Conservation (phyloP, 2,113 vertebrate species). For the Hippocampus barbouri region DNA sequence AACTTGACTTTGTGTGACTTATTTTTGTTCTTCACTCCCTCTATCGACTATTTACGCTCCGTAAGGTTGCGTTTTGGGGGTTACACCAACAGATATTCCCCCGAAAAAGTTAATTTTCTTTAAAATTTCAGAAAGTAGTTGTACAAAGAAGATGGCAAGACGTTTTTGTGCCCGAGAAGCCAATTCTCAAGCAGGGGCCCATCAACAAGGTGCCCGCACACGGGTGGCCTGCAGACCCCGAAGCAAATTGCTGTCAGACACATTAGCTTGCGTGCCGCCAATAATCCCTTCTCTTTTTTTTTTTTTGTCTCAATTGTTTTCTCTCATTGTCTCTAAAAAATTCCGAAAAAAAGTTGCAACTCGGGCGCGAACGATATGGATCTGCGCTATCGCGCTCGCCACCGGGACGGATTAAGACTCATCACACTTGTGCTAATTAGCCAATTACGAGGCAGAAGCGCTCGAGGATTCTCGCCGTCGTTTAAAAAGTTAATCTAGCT, state of each 20-base stretch:
- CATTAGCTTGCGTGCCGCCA: too few relatives aligned
- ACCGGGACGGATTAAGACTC: constrained; percentile 55
- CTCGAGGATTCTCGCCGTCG: constrained; percentile 57
- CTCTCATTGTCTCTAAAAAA: constrained; percentile 30
- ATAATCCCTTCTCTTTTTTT: constrained; percentile 18
- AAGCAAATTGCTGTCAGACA: too few relatives aligned
- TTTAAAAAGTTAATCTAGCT: constrained; percentile 63
- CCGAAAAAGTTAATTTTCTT: too few relatives aligned
- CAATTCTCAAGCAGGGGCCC: too few relatives aligned
- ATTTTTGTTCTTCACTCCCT: neutral
- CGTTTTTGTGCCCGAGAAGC: too few relatives aligned
- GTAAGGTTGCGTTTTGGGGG: too few relatives aligned
- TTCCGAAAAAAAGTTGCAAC: constrained; percentile 16
- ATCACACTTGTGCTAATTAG: constrained; percentile 58
- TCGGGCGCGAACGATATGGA: constrained; percentile 41
- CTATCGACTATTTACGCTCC: neutral
- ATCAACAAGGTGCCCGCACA: too few relatives aligned
- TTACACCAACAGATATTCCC: too few relatives aligned
- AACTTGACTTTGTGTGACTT: neutral
- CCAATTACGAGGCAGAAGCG: constrained; percentile 52
- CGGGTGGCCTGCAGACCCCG: too few relatives aligned
- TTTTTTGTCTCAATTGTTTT: constrained; percentile 39
- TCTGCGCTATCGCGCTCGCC: constrained; percentile 32
- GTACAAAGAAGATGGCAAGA: too few relatives aligned
- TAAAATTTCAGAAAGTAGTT: too few relatives aligned